Conservation (phyloP, 1,140 invertebrate genomes). For the Drosophila lowei region DNA sequence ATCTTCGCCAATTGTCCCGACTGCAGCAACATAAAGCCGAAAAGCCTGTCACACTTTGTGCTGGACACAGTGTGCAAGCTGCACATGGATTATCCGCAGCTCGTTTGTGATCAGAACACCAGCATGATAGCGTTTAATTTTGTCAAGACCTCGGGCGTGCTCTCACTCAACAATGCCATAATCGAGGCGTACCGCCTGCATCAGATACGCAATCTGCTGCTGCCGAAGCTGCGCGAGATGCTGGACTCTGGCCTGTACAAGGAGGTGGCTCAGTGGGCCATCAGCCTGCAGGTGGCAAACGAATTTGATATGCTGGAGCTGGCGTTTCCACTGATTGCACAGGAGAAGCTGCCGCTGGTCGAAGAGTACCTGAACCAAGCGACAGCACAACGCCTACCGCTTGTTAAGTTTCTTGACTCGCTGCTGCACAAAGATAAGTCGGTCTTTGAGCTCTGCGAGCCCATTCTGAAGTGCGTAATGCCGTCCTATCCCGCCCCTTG, state of each 20-base stretch:
- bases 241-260: constrained; percentile 85
- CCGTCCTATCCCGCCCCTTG: not conserved
- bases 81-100: constrained; percentile 53
- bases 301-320: constrained; percentile 86
- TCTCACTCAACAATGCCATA: constrained; percentile 84
- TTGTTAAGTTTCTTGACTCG: constrained; percentile 87
- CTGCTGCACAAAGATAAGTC: constrained; percentile 83
- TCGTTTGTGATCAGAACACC: constrained; percentile 83
- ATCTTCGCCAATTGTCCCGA: constrained; percentile 85
- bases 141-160: constrained; percentile 84
- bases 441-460: constrained; percentile 81
- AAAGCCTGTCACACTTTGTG: constrained; percentile 85
- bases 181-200: constrained; percentile 84
- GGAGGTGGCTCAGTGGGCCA: constrained; percentile 83
- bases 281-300: constrained; percentile 63
- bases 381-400: constrained; percentile 84
- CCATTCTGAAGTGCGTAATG: constrained; percentile 82
- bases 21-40: constrained; percentile 85
- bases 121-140: constrained; percentile 86
- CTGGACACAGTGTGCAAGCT: constrained; percentile 86
- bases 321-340: constrained; percentile 88
- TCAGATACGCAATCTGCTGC: constrained; percentile 84
- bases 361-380: constrained; percentile 87
- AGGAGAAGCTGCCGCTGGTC: constrained; percentile 87
- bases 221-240: constrained; percentile 84